Percentiles rank a stretch among this genome's conserved stretches.
phyloP scores from a whole-genome alignment of 2,113 vertebrate species.

The Gymnocephalus cernua region DNA sequence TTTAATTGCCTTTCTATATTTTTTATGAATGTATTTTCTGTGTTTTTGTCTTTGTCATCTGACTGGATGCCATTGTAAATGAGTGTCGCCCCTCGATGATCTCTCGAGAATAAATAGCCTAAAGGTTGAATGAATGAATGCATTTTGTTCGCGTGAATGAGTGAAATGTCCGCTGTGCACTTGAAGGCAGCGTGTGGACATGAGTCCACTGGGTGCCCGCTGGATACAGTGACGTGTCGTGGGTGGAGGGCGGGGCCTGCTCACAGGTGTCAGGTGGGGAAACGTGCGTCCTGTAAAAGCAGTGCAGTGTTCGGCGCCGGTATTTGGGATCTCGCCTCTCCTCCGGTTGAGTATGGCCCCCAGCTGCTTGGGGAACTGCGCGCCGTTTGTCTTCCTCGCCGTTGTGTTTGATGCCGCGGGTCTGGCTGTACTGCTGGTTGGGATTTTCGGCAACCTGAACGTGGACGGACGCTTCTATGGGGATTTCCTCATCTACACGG shows the following conservation, averaged over 20 bases:
- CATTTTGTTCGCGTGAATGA: not conserved
- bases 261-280: conserved; percentile 60
- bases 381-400: conserved; percentile 73
- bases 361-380: conserved; percentile 75
- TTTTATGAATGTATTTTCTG: no score
- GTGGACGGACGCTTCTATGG: conserved; percentile 80
- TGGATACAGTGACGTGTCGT: conserved; percentile 62
- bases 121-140: no score
- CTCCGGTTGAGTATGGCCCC: conserved; percentile 71
- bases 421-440: conserved; percentile 76
- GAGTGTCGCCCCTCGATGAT: no score
- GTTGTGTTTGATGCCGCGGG: conserved; percentile 76
- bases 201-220: not conserved
- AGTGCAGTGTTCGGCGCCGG: not conserved
- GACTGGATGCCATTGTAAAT: no score
- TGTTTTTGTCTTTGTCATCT: no score
- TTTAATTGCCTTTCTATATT: no score
- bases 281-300: conserved; percentile 57
- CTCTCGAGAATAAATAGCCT: no score
- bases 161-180: not conserved
- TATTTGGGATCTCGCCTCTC: not conserved
- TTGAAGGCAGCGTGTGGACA: conserved; percentile 17
- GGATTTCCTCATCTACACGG: conserved; percentile 86
- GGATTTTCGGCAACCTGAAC: conserved; percentile 81
- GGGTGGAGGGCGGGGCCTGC: conserved; percentile 55